These are phyloP conservation scores for Penaeus indicus DNA, from an alignment of 1,140 invertebrate species.

Conservation along the genomic window DNA sequence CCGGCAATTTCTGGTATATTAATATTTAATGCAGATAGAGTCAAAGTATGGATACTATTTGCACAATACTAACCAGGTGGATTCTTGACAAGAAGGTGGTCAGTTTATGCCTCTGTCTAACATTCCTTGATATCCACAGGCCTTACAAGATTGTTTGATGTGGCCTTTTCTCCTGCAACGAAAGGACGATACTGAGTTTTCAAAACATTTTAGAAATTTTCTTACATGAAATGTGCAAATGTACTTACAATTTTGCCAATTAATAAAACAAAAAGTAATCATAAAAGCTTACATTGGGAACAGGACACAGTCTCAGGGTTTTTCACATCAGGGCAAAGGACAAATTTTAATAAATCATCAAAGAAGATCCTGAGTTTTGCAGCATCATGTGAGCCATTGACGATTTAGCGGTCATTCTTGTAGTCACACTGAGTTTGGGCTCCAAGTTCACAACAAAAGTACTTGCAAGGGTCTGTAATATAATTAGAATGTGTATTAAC, in stretches of 20 bases:
- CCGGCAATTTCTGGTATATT: too few species aligned
- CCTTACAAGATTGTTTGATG: conserved; percentile 97
- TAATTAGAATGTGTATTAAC: too few species aligned
- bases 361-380: conserved; percentile 94
- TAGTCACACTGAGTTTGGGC: conserved; percentile 98
- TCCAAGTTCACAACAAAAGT: conserved; percentile 99
- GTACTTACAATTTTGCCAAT: too few species aligned
- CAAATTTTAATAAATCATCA: conserved; percentile 99
- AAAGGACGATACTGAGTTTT: conserved; percentile 34
- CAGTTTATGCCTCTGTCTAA: conserved; percentile 95
- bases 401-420: conserved; percentile 99
- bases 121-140: conserved; percentile 93
- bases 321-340: conserved; percentile 98
- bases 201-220: background rate
- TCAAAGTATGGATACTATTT: background rate
- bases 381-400: conserved; percentile 99
- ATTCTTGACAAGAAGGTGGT: conserved; percentile 98
- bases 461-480: conserved; percentile 94
- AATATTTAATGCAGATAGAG: too few species aligned
- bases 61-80: conserved; percentile 77
- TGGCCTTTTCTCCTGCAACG: conserved; percentile 83
- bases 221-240: too few species aligned
- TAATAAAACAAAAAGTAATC: background rate
- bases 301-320: conserved; percentile 97
- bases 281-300: conserved; percentile 63